Evolutionary conservation across 30 jellyfish, hydroid and myxozoan genomes (phyloP), one percentile per base, ranked within the genome.

Genomic region (Calvadosia cruxmelitensis): DNA sequence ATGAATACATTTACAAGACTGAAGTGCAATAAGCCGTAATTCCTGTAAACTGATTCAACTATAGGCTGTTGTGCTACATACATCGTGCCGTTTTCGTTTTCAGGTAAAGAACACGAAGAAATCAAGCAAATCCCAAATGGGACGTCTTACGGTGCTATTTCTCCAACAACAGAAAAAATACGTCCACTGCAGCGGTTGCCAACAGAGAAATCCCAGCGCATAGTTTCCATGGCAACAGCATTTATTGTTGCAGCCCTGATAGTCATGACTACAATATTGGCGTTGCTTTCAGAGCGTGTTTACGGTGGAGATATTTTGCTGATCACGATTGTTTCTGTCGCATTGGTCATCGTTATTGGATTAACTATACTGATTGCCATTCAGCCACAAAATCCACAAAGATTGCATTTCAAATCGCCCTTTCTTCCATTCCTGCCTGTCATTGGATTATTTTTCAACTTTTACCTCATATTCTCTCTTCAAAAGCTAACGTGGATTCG

Each of bases 401-500:
- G 52, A 2, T 63, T 61, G 0, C 71, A 31, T 3, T 78, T 78
- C 67, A 62, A 52, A 69, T 73, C 79, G 7, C 94, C 94, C 7
- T 67, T 28, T 25, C 81, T 82, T 1, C 94, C 94, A 1, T 69
- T 29, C 23, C 27, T 82, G 24, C 94, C 94, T 0, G 72, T 82
- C 0, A n/a, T 49, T 29, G 86, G 82, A 1, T 57, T 75, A 5
- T 76, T 82, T 27, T 24, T 34, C 27, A 82, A 82, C 53, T 34
- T 82, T 16, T 82, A 72, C 36, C 51, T 82, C 68, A 82, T 82
- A 64, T 1, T 82, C 50, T 63, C 53, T 27, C 33, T 82, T 12
- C 52, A 69, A 34, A 57, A 51, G 23, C 36, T 74, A 31, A 82
- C 94, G 15, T 82, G 94, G 94, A 33, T 74, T 26, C 86, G 94